phyloP scores from a whole-genome alignment of 2,113 vertebrate genomes.

The Camelus dromedarius region DNA sequence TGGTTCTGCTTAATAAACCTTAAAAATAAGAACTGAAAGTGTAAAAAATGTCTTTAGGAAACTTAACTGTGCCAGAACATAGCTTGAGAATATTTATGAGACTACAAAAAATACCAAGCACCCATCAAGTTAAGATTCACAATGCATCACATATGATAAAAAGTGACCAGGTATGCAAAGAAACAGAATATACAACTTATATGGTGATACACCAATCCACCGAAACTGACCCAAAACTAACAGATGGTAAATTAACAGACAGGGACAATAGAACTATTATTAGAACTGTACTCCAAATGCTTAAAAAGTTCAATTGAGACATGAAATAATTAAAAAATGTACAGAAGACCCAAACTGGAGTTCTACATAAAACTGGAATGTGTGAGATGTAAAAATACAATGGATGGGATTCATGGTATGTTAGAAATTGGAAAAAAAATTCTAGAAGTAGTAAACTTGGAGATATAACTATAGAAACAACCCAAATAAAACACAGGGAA shows the following conservation, averaged over 20 bases:
- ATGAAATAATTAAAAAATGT: not conserved
- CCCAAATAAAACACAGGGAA: not conserved
- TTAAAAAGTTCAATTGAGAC: not conserved
- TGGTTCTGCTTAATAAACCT: not conserved
- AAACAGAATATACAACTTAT: not conserved
- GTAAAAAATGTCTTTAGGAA: not conserved
- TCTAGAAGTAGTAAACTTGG: not conserved
- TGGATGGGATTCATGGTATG: not conserved
- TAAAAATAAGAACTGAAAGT: not conserved
- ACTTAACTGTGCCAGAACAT: not conserved
- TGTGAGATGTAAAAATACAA: not conserved
- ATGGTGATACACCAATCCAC: not conserved
- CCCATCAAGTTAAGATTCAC: not conserved
- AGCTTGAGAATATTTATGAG: not conserved
- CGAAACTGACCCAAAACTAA: not conserved
- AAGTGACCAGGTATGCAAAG: not conserved
- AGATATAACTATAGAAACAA: not conserved
- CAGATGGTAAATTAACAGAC: not conserved
- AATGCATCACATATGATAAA: not conserved
- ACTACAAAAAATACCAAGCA: not conserved
- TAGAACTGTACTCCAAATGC: not conserved
- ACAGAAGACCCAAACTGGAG: not conserved
- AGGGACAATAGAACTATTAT: not conserved
- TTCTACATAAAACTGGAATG: not conserved
- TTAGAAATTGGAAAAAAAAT: not conserved